Conservation (phyloP, 2,797 vertebrate species). For the Neostethus bicornis region DNA sequence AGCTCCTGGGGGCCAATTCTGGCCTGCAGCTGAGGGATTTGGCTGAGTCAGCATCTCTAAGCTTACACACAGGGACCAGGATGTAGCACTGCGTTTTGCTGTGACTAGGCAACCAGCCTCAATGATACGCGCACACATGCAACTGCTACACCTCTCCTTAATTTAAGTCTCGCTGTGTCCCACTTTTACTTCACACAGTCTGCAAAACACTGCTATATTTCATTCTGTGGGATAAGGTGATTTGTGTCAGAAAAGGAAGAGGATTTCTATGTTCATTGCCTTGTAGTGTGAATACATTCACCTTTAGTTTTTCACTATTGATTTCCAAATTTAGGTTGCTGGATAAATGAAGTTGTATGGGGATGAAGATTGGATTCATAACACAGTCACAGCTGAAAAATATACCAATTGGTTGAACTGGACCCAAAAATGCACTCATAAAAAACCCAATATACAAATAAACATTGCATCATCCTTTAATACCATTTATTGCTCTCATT, state of each 20-base stretch:
- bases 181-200: slow-evolving; percentile 67
- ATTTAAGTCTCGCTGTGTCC: slow-evolving; percentile 73
- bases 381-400: neutral
- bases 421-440: too few species aligned
- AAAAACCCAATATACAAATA: too few species aligned
- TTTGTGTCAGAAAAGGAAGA: slow-evolving; percentile 44
- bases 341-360: neutral
- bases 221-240: slow-evolving; percentile 39
- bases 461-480: too few species aligned
- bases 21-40: slow-evolving; percentile 76
- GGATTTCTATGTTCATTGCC: slow-evolving; percentile 7
- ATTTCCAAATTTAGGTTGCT: neutral
- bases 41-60: slow-evolving; percentile 76
- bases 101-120: slow-evolving; percentile 79
- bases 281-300: neutral
- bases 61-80: slow-evolving; percentile 70
- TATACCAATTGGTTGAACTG: neutral
- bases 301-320: neutral
- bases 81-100: slow-evolving; percentile 70
- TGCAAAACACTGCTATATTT: slow-evolving; percentile 57
- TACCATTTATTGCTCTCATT: too few species aligned
- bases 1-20: slow-evolving; percentile 73
- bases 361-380: neutral
- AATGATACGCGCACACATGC: slow-evolving; percentile 70
- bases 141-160: slow-evolving; percentile 65